Evolutionary conservation across 2,888 invertebrate genomes (phyloP).

Genomic region (Agrotis segetum): DNA sequence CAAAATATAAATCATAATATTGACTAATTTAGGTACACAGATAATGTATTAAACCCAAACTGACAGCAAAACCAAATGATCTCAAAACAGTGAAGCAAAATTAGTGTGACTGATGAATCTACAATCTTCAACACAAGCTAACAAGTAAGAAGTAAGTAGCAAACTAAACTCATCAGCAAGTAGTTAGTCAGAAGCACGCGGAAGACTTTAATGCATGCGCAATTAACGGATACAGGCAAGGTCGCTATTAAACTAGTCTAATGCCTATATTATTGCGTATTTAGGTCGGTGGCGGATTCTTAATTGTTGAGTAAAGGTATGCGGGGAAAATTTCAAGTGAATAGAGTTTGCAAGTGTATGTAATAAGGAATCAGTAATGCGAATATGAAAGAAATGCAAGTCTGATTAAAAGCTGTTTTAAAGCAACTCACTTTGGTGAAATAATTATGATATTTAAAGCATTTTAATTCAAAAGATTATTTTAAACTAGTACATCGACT

Average conservation of each 20-base stretch:
- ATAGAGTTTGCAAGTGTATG: conserved; percentile 6
- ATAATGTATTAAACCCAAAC: no score
- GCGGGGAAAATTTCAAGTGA: conserved; percentile 33
- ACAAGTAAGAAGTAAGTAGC: conserved; percentile 19
- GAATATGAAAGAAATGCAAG: not conserved
- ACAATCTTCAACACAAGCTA: not conserved
- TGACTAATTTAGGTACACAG: no score
- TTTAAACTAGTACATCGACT: not conserved
- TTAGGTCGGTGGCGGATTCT: conserved; percentile 44
- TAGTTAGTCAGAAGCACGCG: conserved; percentile 41
- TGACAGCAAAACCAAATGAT: no score
- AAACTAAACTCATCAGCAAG: conserved; percentile 48
- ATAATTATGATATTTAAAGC: not conserved
- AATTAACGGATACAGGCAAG: conserved; percentile 65
- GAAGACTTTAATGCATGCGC: conserved; percentile 58
- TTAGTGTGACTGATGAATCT: no score
- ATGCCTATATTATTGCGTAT: conserved; percentile 57
- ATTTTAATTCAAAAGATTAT: not conserved
- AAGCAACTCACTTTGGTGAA: not conserved
- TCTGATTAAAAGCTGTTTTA: conserved; percentile 3
- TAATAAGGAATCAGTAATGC: not conserved
- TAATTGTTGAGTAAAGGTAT: conserved; percentile 41
- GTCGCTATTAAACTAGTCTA: conserved; percentile 52
- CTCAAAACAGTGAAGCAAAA: no score
- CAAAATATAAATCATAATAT: no score